Percentiles rank a stretch among this genome's conserved stretches.
phyloP scores from a whole-genome alignment of 2,797 vertebrate species.

The Sebastes trivittatus region DNA sequence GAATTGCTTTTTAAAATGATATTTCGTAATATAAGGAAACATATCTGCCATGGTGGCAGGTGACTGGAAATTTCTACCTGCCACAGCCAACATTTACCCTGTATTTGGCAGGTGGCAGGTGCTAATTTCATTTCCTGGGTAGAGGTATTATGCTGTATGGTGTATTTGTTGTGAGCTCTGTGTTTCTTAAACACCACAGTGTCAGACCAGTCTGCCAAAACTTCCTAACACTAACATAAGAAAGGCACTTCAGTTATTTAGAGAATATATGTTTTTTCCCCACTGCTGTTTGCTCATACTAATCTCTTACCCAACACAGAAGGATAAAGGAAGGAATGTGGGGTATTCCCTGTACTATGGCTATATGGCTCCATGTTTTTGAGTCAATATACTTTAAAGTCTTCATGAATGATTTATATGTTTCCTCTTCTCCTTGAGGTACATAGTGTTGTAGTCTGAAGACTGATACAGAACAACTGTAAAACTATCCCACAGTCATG shows the following conservation, averaged over 20 bases:
- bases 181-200: background rate
- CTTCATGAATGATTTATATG: background rate
- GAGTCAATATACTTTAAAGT: background rate
- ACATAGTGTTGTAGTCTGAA: background rate
- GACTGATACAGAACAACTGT: background rate
- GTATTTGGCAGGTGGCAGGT: too few species aligned
- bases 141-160: background rate
- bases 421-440: background rate
- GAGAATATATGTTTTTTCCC: background rate
- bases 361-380: background rate
- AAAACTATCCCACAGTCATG: background rate
- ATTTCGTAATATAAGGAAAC: too few species aligned
- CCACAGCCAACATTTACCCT: too few species aligned
- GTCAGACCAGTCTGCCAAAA: background rate
- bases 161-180: background rate
- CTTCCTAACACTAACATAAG: background rate
- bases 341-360: slow-evolving; percentile 16
- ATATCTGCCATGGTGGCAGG: accelerated
- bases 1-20: too few species aligned
- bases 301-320: slow-evolving; percentile 24
- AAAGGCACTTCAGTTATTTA: background rate
- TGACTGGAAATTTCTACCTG: too few species aligned
- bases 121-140: too few species aligned
- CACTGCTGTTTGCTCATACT: slow-evolving; percentile 27
- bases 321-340: slow-evolving; percentile 47